Evolutionary conservation across 1,140 invertebrate genomes (phyloP).

Genomic region (Zaprionus ornatus): DNA sequence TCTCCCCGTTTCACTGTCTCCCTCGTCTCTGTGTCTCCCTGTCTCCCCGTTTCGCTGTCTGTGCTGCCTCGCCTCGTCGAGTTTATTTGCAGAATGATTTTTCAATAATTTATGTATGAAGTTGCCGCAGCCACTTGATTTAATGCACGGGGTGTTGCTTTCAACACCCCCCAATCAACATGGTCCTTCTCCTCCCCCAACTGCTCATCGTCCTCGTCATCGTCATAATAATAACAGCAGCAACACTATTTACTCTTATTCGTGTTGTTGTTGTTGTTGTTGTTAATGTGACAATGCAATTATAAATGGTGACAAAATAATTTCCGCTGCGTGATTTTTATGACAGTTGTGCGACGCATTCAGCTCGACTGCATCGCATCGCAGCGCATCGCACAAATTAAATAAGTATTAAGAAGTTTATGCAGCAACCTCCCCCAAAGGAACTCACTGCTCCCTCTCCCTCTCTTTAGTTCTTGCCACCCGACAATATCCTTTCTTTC

Average conservation of each 20-base stretch:
- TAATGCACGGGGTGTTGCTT: slow-evolving; percentile 80
- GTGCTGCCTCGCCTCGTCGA: slow-evolving; percentile 29
- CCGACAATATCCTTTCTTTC: not conserved
- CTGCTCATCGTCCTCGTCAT: not conserved
- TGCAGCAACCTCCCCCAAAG: slow-evolving; percentile 17
- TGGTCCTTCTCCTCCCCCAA: slow-evolving; percentile 33
- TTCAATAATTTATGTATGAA: slow-evolving; percentile 82
- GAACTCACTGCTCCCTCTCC: not conserved
- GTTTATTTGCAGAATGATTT: slow-evolving; percentile 82
- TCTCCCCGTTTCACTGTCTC: not conserved
- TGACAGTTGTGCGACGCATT: slow-evolving; percentile 75
- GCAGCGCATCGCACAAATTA: slow-evolving; percentile 49
- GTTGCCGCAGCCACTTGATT: slow-evolving; percentile 71
- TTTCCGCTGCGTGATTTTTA: slow-evolving; percentile 83
- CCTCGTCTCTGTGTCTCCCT: not conserved
- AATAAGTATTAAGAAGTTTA: slow-evolving; percentile 77
- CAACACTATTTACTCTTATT: slow-evolving; percentile 42
- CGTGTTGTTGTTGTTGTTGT: slow-evolving; percentile 27
- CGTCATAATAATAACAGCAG: slow-evolving; percentile 18
- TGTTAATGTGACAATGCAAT: slow-evolving; percentile 81
- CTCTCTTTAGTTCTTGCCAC: not conserved
- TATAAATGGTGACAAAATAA: slow-evolving; percentile 84
- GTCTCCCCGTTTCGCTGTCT: not conserved
- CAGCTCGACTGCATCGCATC: slow-evolving; percentile 56
- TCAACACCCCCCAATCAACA: slow-evolving; percentile 74